Conservation (phyloP, 2,888 invertebrate genomes). For the Koerneria pararmatus region DNA sequence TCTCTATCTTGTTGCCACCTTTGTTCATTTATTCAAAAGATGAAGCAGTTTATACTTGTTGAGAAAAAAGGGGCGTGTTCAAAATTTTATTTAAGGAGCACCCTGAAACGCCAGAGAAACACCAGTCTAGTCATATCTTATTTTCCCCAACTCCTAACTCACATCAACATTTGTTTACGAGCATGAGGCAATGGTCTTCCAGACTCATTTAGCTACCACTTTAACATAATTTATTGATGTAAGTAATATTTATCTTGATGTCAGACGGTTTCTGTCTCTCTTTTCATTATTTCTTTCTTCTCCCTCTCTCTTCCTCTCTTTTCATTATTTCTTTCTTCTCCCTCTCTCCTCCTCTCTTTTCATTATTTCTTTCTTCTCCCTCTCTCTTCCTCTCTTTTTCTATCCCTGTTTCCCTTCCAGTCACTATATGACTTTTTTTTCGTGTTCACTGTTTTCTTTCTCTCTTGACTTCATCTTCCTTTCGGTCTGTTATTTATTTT, state of each 20-base stretch:
- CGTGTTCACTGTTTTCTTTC: conserved; percentile 21
- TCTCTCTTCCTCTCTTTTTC: conserved; percentile 6
- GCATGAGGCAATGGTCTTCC: too few species aligned
- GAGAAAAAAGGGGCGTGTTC: too few species aligned
- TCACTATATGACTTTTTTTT: conserved; percentile 22
- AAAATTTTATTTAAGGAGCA: too few species aligned
- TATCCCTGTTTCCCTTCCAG: conserved; percentile 3
- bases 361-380: not conserved
- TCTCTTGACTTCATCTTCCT: conserved; percentile 24
- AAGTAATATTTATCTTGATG: too few species aligned
- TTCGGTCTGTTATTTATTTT: conserved; percentile 28
- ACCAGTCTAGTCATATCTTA: too few species aligned
- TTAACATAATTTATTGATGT: too few species aligned
- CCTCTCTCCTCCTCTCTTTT: conserved; percentile 20
- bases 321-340: too few species aligned
- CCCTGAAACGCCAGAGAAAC: too few species aligned
- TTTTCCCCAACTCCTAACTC: too few species aligned
- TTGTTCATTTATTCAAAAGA: conserved; percentile 22
- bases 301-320: conserved; percentile 12
- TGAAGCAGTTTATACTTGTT: not conserved
- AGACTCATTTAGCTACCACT: too few species aligned
- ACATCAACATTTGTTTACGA: too few species aligned
- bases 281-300: conserved; percentile 18
- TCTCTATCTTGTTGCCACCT: conserved; percentile 27
- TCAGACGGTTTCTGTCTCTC: conserved; percentile 25